These are phyloP conservation scores for Phasianus colchicus DNA, from an alignment of 2,113 vertebrate species.

Conservation along the genomic window DNA sequence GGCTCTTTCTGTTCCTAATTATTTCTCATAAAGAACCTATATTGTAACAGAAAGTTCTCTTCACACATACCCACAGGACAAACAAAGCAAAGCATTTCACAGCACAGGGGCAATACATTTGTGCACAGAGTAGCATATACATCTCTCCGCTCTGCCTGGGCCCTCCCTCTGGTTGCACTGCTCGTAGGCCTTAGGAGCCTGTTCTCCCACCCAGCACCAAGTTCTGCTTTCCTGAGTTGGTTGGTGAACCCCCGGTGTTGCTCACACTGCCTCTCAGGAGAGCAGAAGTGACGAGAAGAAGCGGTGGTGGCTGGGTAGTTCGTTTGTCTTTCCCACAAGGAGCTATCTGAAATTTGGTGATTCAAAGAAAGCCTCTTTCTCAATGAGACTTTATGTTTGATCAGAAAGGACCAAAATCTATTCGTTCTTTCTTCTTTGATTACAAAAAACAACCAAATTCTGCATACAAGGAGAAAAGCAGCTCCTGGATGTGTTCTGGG, in stretches of 20 bases:
- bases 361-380: neutral
- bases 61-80: neutral
- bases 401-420: neutral
- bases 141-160: accelerated
- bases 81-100: neutral
- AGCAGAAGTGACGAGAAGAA: neutral
- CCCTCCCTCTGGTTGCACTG: neutral
- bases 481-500: neutral
- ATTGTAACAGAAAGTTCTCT: constrained; percentile 9
- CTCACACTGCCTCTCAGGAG: neutral
- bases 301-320: too few relatives aligned
- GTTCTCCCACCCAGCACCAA: neutral
- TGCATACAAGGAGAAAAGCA: neutral
- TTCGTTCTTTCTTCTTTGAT: neutral
- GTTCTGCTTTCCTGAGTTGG: accelerated
- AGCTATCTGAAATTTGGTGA: neutral
- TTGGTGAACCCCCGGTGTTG: accelerated
- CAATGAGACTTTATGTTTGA: neutral
- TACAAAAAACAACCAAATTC: neutral
- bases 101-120: neutral
- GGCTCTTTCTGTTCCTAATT: neutral
- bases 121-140: neutral
- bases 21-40: constrained; percentile 22
- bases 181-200: neutral
- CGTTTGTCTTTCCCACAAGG: neutral